These are phyloP conservation scores for Microctonus hyperodae DNA, from an alignment of 2,888 invertebrate species.

Conservation along the genomic window DNA sequence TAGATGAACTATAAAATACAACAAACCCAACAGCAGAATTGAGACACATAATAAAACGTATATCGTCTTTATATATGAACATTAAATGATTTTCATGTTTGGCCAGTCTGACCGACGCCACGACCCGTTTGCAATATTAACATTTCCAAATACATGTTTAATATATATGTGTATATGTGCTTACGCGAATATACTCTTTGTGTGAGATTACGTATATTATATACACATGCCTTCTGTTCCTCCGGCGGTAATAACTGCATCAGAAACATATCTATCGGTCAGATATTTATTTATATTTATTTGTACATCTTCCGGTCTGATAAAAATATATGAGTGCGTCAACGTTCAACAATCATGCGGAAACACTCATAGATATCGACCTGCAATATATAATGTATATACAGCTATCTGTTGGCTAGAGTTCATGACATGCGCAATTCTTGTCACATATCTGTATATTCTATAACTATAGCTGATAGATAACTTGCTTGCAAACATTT, in stretches of 20 bases:
- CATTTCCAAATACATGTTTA: not conserved
- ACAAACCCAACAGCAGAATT: too few species aligned
- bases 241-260: too few species aligned
- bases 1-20: too few species aligned
- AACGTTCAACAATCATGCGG: slow-evolving; percentile 23
- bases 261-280: not conserved
- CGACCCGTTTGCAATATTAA: not conserved
- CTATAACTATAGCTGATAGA: not conserved
- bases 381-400: slow-evolving; percentile 15
- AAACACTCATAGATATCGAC: slow-evolving; percentile 26
- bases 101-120: slow-evolving; percentile 9
- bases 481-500: not conserved
- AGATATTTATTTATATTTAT: not conserved
- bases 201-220: not conserved
- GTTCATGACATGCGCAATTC: slow-evolving; percentile 25
- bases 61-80: not conserved
- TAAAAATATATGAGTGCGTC: slow-evolving; percentile 5
- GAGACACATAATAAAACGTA: not conserved
- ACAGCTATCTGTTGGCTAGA: slow-evolving; percentile 2
- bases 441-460: slow-evolving; percentile 8
- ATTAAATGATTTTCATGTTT: not conserved
- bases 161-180: too few species aligned
- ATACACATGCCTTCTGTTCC: not conserved
- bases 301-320: not conserved
- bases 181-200: too few species aligned